These are phyloP conservation scores for Drosophila borborema DNA, from an alignment of 2,888 invertebrate genomes.

Conservation along the genomic window DNA sequence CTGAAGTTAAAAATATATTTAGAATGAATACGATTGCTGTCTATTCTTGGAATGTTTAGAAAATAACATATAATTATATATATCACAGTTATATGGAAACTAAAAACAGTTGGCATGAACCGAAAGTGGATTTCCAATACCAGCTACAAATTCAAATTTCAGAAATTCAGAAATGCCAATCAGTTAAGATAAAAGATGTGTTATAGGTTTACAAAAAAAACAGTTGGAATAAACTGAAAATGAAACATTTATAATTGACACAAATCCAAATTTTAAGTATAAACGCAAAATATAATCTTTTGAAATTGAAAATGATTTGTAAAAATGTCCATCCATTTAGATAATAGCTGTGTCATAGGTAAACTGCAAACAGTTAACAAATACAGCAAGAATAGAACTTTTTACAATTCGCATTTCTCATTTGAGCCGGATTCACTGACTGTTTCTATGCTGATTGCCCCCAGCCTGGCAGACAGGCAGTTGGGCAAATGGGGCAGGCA, in stretches of 20 bases:
- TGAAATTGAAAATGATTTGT: background rate
- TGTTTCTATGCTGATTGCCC: background rate
- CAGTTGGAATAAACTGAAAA: background rate
- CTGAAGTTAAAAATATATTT: too few relatives aligned
- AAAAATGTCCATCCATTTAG: background rate
- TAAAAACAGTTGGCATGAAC: background rate
- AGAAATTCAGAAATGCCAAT: too few relatives aligned
- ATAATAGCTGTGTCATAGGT: background rate
- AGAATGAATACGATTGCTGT: too few relatives aligned
- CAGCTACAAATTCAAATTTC: too few relatives aligned
- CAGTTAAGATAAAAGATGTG: background rate
- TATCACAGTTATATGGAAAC: too few relatives aligned
- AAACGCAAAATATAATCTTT: background rate
- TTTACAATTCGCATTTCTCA: background rate
- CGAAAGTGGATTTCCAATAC: background rate
- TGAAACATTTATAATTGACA: background rate
- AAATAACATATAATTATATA: too few relatives aligned
- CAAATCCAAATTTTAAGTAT: background rate
- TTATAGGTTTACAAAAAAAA: background rate
- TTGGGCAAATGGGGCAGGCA: constrained; percentile 49
- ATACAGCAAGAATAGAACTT: background rate
- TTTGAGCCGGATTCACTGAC: constrained; percentile 6
- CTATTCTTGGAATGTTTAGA: too few relatives aligned
- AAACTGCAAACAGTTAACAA: background rate
- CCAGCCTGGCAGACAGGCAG: background rate